These are phyloP conservation scores for Chrysotoxum bicinctum DNA, from an alignment of 2,888 invertebrate species.

Conservation along the genomic window DNA sequence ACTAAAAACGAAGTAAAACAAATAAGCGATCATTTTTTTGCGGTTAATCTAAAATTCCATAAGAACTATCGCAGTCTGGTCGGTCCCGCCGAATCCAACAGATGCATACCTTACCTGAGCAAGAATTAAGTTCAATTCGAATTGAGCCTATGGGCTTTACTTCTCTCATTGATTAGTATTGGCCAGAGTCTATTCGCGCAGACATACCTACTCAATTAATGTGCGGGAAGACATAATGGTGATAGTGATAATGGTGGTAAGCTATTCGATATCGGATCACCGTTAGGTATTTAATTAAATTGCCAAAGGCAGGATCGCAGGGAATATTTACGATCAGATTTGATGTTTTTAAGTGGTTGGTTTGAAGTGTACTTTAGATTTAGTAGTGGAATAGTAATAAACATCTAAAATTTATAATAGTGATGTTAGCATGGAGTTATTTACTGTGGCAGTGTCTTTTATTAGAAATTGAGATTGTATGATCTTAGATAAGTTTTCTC, in stretches of 20 bases:
- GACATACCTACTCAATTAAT: conserved; percentile 39
- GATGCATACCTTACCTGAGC: background rate
- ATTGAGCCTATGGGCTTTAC: conserved; percentile 45
- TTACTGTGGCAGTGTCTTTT: background rate
- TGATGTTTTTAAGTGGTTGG: background rate
- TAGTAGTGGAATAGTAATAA: background rate
- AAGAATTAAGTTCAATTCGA: conserved; percentile 6
- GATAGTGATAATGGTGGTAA: conserved; percentile 22
- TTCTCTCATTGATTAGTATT: conserved; percentile 30
- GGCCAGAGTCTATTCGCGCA: background rate
- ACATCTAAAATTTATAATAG: background rate
- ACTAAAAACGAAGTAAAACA: conserved; percentile 43
- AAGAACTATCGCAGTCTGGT: background rate
- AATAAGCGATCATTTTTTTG: conserved; percentile 53
- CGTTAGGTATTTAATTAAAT: conserved; percentile 57
- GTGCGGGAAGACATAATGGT: conserved; percentile 49
- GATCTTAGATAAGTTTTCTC: too few species aligned
- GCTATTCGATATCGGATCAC: conserved; percentile 40
- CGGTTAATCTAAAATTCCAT: conserved; percentile 43
- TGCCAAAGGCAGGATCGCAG: background rate
- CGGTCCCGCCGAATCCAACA: background rate
- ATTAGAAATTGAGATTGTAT: background rate
- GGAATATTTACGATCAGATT: conserved; percentile 35
- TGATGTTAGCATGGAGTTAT: background rate
- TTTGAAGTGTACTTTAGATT: background rate